Percentiles rank a stretch among this genome's conserved stretches.
Conservation (phyloP, 2,888 invertebrate species). For the Philereme vetulata region DNA sequence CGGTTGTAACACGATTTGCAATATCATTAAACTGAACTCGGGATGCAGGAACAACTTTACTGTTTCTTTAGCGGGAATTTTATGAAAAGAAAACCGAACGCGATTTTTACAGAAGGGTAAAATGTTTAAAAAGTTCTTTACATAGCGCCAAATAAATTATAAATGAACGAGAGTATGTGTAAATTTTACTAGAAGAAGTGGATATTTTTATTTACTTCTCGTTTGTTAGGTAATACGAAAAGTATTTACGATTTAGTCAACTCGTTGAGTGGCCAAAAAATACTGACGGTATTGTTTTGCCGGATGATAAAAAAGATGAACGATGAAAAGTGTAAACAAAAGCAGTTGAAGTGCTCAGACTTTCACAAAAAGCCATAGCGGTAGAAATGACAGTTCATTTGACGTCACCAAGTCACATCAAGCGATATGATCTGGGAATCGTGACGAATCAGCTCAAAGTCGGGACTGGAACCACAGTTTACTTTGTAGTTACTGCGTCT, state of each 20-base stretch:
- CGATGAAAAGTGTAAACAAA: neutral
- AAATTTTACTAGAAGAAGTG: too few relatives aligned
- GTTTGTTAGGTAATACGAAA: neutral
- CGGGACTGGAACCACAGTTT: slow-evolving; percentile 24
- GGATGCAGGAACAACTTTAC: slow-evolving; percentile 13
- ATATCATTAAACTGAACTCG: slow-evolving; percentile 57
- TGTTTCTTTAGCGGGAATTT: slow-evolving; percentile 19
- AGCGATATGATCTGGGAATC: slow-evolving; percentile 38
- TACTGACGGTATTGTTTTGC: neutral
- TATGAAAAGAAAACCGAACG: slow-evolving; percentile 1
- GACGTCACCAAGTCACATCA: slow-evolving; percentile 37
- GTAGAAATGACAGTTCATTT: slow-evolving; percentile 37
- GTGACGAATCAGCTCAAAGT: slow-evolving; percentile 36
- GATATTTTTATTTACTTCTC: neutral
- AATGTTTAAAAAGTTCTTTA: slow-evolving; percentile 8
- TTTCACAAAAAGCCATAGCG: slow-evolving; percentile 31
- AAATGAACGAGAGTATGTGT: too few relatives aligned
- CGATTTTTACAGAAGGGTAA: slow-evolving; percentile 12
- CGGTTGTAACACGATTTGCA: slow-evolving; percentile 67
- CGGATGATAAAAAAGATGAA: neutral
- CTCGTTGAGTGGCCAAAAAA: too few relatives aligned
- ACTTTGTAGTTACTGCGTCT: slow-evolving; percentile 2
- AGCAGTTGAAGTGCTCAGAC: slow-evolving; percentile 7
- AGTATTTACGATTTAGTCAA: neutral
- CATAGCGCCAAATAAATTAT: neutral